Evolutionary conservation across 2,113 vertebrate genomes (phyloP).

Genomic region (Setophaga kirtlandii): DNA sequence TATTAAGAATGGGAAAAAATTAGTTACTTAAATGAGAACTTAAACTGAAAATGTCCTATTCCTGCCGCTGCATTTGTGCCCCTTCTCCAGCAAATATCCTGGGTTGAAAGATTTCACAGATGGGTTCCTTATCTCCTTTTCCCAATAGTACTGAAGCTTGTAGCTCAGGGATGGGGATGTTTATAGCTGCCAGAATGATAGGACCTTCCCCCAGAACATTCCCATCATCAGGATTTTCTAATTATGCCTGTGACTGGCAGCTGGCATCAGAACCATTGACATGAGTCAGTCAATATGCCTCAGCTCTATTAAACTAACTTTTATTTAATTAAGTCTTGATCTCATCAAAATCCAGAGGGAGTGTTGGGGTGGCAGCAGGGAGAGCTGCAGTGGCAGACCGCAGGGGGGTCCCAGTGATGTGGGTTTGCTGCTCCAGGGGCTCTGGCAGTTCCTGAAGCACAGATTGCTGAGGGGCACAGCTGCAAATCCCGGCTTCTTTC

Average conservation of each 20-base stretch:
- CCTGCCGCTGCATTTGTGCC: not conserved
- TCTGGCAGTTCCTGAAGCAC: not conserved
- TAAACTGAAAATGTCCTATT: not conserved
- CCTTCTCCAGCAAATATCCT: not conserved
- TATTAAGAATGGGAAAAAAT: not conserved
- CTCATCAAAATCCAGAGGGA: not conserved
- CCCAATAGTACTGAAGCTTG: not conserved
- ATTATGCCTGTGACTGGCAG: slow-evolving; percentile 13
- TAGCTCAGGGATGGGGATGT: not conserved
- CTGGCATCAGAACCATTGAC: not conserved
- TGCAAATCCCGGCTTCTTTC: not conserved
- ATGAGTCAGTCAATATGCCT: slow-evolving; percentile 12
- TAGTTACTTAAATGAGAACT: not conserved
- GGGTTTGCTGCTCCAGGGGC: rapidly evolving
- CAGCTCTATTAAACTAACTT: slow-evolving; percentile 8
- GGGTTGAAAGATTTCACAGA: not conserved
- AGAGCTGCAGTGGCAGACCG: not conserved
- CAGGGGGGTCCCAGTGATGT: not conserved
- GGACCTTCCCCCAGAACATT: slow-evolving; percentile 22
- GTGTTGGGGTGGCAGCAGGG: not conserved
- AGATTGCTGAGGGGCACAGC: rapidly evolving
- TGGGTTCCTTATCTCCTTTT: not conserved
- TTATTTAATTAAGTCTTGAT: not conserved
- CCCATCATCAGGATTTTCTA: not conserved
- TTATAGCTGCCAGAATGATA: rapidly evolving